These are phyloP conservation scores for Epistrophe grossulariae DNA, from an alignment of 2,888 invertebrate species.

Conservation along the genomic window DNA sequence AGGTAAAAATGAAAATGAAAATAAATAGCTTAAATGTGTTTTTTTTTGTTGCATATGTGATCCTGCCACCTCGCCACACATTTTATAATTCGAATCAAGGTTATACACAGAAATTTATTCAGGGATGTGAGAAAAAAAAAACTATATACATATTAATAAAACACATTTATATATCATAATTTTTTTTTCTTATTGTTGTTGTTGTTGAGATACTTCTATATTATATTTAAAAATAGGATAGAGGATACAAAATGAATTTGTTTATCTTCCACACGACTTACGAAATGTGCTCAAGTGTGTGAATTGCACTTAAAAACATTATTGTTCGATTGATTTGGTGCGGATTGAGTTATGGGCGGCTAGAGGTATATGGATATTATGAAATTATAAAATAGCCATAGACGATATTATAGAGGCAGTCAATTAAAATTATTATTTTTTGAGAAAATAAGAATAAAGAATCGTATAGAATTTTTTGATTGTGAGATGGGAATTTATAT, in stretches of 20 bases:
- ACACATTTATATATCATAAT: slow-evolving; percentile 1
- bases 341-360: slow-evolving; percentile 55
- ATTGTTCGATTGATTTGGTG: slow-evolving; percentile 53
- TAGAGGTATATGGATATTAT: background rate
- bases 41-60: background rate
- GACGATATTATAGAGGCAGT: slow-evolving; percentile 28
- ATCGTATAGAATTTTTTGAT: background rate
- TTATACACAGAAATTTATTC: slow-evolving; percentile 44
- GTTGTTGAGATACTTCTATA: slow-evolving; percentile 3
- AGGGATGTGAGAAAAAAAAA: slow-evolving; percentile 7
- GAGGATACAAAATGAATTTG: slow-evolving; percentile 31
- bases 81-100: slow-evolving; percentile 63
- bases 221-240: slow-evolving; percentile 48
- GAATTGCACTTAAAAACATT: slow-evolving; percentile 64
- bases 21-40: background rate
- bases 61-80: background rate
- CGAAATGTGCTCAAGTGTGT: slow-evolving; percentile 55
- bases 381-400: background rate
- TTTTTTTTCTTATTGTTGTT: background rate
- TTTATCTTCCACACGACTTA: slow-evolving; percentile 53
- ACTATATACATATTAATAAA: background rate
- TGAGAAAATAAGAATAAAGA: background rate
- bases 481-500: background rate
- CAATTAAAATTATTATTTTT: slow-evolving; percentile 63
- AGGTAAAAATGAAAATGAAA: slow-evolving; percentile 63